Evolutionary conservation across 2,113 vertebrate species (phyloP).

Genomic region (Colistium nudipinnis): DNA sequence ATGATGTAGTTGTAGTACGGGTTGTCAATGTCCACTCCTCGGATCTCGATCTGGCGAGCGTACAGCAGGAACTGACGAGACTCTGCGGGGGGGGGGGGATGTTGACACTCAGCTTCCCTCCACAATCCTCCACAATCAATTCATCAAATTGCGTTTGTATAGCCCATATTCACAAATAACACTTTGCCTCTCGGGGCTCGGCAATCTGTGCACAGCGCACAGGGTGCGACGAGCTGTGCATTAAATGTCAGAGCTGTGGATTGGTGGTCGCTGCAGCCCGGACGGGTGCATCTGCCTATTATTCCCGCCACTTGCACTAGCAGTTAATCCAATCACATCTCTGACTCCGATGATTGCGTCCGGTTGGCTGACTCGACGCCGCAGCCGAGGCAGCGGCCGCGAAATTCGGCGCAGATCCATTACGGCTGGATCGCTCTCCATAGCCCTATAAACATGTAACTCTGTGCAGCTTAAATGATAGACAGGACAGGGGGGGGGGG

Average conservation of each 20-base stretch:
- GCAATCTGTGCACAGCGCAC: too few species aligned
- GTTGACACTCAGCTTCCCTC: constrained; percentile 12
- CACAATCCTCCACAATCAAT: not conserved
- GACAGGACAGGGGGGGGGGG: constrained; percentile 33
- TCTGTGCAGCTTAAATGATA: constrained; percentile 48
- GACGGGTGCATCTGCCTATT: constrained; percentile 28
- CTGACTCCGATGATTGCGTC: constrained; percentile 54
- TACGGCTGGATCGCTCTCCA: constrained; percentile 42
- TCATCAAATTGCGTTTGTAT: too few species aligned
- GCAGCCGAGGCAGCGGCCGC: constrained; percentile 24
- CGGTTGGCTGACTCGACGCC: constrained; percentile 37
- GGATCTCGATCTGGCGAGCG: constrained; percentile 96
- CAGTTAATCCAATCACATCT: constrained; percentile 60
- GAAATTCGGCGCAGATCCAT: constrained; percentile 51
- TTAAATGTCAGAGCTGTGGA: constrained; percentile 9
- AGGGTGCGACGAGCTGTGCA: too few species aligned
- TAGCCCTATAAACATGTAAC: constrained; percentile 52
- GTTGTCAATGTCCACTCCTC: constrained; percentile 95
- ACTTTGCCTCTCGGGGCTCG: too few species aligned
- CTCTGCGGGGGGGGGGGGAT: constrained; percentile 76
- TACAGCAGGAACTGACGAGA: constrained; percentile 97
- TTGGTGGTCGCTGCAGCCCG: constrained; percentile 24
- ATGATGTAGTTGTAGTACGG: constrained; percentile 99
- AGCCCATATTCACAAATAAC: too few species aligned
- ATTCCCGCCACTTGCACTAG: constrained; percentile 56